Evolutionary conservation across 2,888 invertebrate species (phyloP), one percentile per base, ranked within the genome.

Genomic region (Leucoma salicis): DNA sequence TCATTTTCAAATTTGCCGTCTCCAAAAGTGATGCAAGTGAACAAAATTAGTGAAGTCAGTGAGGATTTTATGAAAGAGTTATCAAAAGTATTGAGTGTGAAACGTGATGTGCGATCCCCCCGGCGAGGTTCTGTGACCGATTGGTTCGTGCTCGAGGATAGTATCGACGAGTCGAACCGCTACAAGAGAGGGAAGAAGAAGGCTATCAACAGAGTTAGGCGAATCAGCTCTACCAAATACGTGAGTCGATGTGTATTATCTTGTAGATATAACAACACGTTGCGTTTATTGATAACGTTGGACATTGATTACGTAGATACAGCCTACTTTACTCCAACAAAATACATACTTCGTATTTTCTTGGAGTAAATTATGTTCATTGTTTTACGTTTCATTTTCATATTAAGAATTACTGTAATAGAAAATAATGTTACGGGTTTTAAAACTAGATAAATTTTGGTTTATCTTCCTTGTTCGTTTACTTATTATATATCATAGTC

Each of bases 171-270:
- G 1, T 50, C 58, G 28, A 83, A 86, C 43, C 82, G 74, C 44
- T 87, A 87, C 52, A 72, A 69, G 41, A 64, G 86, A 46, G 82
- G 81, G 1, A 70, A 78, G 68, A 82, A 80, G 70, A 88, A 86
- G 47, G 74, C 79, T 0, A 51, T 70, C 34, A 81, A 85, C 49
- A 61, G 85, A 15, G 86, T 89, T 3, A 61, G 89, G 10, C 68
- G 89, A 52, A 86, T 86, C 56, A 89, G 89, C 66, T 89, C 89
- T 4, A 89, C 89, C 0, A 89, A 89, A 89, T 89, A 87, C 56
- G 89, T 89, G 59, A 89, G 89, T 88, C 43, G 12, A 31, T 14
- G 29, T 24, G 31, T 45, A 15, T 59, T 62, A 54, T 58, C 39
- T 39, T 39, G 37, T 52, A 28, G 34, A 52, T 40, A n/a, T n/a